These are phyloP conservation scores for Meganola albula DNA, from an alignment of 2,888 invertebrate species.

Conservation along the genomic window DNA sequence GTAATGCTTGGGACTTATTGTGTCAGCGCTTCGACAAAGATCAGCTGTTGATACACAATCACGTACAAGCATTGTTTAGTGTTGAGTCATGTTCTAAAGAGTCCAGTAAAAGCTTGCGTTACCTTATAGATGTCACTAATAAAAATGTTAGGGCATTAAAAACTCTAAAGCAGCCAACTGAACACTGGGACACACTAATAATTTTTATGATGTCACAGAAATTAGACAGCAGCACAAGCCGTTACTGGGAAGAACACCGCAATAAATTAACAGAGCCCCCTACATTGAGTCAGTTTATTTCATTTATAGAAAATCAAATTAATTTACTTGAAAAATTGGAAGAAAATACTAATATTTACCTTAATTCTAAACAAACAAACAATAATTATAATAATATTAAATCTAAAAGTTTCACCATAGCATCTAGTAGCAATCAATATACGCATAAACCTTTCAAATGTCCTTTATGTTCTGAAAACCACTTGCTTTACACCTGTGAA, in stretches of 20 bases:
- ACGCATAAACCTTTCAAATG: background rate
- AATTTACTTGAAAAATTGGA: slow-evolving; percentile 3
- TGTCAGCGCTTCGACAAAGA: slow-evolving; percentile 9
- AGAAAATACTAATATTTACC: background rate
- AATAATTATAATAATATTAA: background rate
- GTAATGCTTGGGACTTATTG: slow-evolving; percentile 5
- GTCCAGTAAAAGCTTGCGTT: background rate
- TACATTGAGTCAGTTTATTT: background rate
- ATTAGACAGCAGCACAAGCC: slow-evolving; percentile 4
- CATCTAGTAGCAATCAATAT: background rate
- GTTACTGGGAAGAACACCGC: slow-evolving; percentile 8
- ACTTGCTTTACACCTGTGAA: slow-evolving; percentile 3
- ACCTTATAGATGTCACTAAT: slow-evolving; percentile 4
- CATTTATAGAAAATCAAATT: background rate
- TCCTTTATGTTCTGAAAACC: slow-evolving; percentile 2
- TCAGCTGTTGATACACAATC: slow-evolving; percentile 5
- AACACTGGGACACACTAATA: slow-evolving; percentile 8
- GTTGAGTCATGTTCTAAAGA: background rate
- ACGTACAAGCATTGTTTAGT: slow-evolving; percentile 2
- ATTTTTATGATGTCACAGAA: slow-evolving; percentile 10
- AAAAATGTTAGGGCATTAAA: slow-evolving; percentile 11
- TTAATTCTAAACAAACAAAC: background rate
- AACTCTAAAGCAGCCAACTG: slow-evolving; percentile 7
- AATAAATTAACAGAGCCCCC: background rate
- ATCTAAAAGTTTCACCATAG: background rate